A percentile compares a stretch with the other conserved stretches of the same genome.
Evolutionary conservation across 2,797 vertebrate species (phyloP).

Genomic region (Esox masquinongy): DNA sequence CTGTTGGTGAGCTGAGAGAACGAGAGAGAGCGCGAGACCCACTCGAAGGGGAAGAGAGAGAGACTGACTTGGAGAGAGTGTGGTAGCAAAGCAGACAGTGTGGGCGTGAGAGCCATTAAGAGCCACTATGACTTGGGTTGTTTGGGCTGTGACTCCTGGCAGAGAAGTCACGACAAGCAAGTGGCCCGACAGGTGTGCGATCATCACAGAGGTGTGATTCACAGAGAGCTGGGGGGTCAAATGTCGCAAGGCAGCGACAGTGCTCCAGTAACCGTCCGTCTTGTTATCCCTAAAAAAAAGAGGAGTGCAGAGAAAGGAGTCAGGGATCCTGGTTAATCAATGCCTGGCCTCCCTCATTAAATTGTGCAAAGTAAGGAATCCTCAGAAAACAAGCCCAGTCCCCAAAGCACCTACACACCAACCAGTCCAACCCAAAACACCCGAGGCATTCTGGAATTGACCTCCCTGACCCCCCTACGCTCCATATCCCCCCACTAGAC

Average conservation of each 20-base stretch:
- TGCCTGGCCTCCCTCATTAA: slow-evolving; percentile 11
- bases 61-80: not conserved
- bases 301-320: slow-evolving; percentile 6
- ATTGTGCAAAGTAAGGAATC: slow-evolving; percentile 34
- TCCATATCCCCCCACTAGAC: slow-evolving; percentile 55
- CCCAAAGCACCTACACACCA: slow-evolving; percentile 41
- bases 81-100: not conserved
- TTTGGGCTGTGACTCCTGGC: not conserved
- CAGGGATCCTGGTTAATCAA: slow-evolving; percentile 9
- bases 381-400: slow-evolving; percentile 38
- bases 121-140: slow-evolving; percentile 1
- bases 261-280: slow-evolving; percentile 2
- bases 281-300: not conserved
- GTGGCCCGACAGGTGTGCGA: slow-evolving; percentile 32
- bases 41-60: not conserved
- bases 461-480: slow-evolving; percentile 29
- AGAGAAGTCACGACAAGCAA: slow-evolving; percentile 23
- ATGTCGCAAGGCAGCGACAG: slow-evolving; percentile 23
- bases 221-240: slow-evolving; percentile 26
- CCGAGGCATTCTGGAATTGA: slow-evolving; percentile 59
- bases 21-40: not conserved
- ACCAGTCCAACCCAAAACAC: slow-evolving; percentile 46
- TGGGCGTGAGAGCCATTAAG: not conserved
- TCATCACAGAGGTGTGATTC: slow-evolving; percentile 37
- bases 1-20: not conserved